A percentile compares a stretch with the other conserved stretches of the same genome.
Conservation (phyloP, 2,888 invertebrate species). For the Agriopis marginaria region DNA sequence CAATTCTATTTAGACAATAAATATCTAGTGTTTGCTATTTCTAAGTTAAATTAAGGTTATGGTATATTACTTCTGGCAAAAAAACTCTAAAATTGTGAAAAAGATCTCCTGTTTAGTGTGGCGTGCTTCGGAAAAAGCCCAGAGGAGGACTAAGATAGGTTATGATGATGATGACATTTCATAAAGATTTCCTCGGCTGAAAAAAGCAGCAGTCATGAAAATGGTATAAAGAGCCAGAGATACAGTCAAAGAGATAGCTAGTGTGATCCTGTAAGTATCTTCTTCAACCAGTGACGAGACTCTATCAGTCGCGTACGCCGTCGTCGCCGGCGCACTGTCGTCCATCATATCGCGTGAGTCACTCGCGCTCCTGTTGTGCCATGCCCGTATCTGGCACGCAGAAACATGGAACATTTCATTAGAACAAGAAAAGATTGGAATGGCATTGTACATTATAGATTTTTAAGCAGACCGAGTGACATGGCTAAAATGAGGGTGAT, state of each 20-base stretch:
- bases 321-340: constrained; percentile 37
- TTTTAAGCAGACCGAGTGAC: not conserved
- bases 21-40: no score
- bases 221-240: not conserved
- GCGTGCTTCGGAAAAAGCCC: no score
- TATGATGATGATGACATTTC: no score
- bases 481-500: no score
- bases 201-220: not conserved
- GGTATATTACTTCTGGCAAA: no score
- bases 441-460: not conserved
- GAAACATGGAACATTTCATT: constrained; percentile 39
- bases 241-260: not conserved
- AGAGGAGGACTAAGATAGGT: no score
- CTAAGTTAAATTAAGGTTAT: no score
- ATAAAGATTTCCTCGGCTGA: no score
- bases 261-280: not conserved
- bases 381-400: constrained; percentile 50
- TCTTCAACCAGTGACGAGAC: constrained; percentile 13
- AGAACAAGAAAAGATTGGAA: constrained; percentile 40
- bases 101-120: no score
- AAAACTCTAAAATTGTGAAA: no score
- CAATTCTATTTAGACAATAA: no score
- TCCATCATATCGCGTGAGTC: constrained; percentile 55
- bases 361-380: constrained; percentile 47
- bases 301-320: constrained; percentile 26